Percentiles rank a stretch among this genome's conserved stretches.
These are phyloP conservation scores for Phoenicopterus ruber DNA, from an alignment of 2,113 vertebrate genomes.

Conservation along the genomic window DNA sequence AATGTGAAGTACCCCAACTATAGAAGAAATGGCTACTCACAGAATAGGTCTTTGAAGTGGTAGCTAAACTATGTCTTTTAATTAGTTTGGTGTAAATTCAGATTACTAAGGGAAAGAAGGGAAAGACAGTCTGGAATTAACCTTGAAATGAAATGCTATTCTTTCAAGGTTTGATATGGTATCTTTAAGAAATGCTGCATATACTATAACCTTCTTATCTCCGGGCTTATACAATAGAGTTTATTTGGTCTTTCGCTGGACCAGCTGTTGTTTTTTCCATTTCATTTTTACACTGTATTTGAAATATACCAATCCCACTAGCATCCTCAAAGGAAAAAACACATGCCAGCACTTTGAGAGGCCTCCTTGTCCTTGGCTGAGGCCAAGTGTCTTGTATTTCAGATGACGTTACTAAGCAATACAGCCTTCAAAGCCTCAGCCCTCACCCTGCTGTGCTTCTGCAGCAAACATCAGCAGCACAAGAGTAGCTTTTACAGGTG, in stretches of 20 bases:
- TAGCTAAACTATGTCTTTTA: not conserved
- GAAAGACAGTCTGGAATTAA: not conserved
- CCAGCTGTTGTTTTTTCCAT: not conserved
- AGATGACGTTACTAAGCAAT: not conserved
- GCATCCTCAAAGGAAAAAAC: not conserved
- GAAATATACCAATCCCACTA: not conserved
- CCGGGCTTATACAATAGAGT: not conserved
- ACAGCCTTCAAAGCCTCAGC: not conserved
- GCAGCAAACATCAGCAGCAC: not conserved
- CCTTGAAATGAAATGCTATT: not conserved
- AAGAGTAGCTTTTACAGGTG: not conserved
- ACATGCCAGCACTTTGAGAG: not conserved
- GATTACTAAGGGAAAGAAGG: not conserved
- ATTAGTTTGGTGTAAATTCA: not conserved
- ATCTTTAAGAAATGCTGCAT: not conserved
- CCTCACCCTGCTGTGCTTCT: not conserved
- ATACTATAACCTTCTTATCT: not conserved
- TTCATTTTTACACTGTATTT: not conserved
- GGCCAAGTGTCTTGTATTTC: not conserved
- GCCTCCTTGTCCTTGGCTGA: not conserved
- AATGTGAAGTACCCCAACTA: not conserved
- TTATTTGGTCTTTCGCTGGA: not conserved
- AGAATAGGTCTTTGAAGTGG: not conserved
- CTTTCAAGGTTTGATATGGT: not conserved
- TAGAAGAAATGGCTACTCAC: not conserved